Evolutionary conservation across 2,797 vertebrate genomes (phyloP), one percentile per base, ranked within the genome.

Genomic region (Zenarchopterus dispar): DNA sequence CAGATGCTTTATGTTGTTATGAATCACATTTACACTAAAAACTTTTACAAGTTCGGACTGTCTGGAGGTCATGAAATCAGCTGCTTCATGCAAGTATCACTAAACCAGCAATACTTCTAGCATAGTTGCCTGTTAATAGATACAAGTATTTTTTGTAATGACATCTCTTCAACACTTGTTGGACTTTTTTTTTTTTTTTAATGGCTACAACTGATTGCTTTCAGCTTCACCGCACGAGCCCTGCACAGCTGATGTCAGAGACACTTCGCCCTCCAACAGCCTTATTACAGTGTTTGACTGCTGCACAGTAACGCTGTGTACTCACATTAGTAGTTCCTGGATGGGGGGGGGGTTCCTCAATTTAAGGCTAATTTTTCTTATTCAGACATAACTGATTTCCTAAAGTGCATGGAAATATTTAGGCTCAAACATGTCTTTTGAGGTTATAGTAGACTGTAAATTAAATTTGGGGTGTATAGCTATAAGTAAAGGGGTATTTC

Each of bases 51-150:
- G 51, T 59, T 44, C 44, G 24, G 52, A 19, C 19, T 18, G 1
- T 45, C 41, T 55, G 44, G 28, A 24, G 70, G 47, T 56, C 67
- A 45, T 62, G 64, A 43, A 41, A 41, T 66, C 73, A 67, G 67
- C 67, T 65, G 66, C 66, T 70, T 63, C 48, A 46, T 57, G 66
- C 69, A 65, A 73, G 49, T 55, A 15, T 54, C 51, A 41, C 46
- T 28, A 16, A 77, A 65, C 67, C 47, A 85, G 84, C 81, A 86
- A 84, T 0, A 8, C 56, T 52, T 68, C 16, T 56, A 65, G 59
- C 33, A 45, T 63, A 60, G 73, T 66, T 73, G 61, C 73, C 62
- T 82, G 56, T 48, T 68, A 0, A 44, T 65, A 60, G 54, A 71
- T n/a, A 51, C 2, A 17, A 4, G 49, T 78, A 16, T 53, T 67